Base-by-base conservation (phyloP, 1,140 invertebrate species). In the Lucilia cuprina region DNA sequence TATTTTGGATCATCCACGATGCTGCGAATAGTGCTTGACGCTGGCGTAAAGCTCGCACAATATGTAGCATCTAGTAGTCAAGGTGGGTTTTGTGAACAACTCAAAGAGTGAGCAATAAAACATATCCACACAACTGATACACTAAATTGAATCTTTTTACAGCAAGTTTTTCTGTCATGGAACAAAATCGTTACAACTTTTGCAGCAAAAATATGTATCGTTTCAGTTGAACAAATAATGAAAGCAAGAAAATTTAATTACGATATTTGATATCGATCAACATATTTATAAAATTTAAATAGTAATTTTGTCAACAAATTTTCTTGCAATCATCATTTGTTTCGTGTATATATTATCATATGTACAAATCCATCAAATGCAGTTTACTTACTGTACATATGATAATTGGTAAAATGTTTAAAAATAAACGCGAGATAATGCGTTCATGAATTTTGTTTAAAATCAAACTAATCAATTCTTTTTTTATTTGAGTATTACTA, bases 61-160 rank as follows among this genome's bases (percentile, higher is more conserved):
- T 19, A 80, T 49, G 77, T 80, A 49, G 77, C 77, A 80, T 80
- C 41, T 47, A 49, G 41, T 13, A 49, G 47, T 25, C 8, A 80
- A 80, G 77, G 77, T 80, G 77, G 77, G 77, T 80, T 78, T 17
- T 78, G 7, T 8, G 0, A 14, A 49, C 41, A 21, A 21, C 5
- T 19, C n/a, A 19, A 1, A 13, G 25, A 80, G 47, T 25, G 77
- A 80, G 34, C 77, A 10, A 12, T 21, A 41, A 21, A 49, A 25
- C 47, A 4, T 80, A 13, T 49, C 17, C 14, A 2, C n/a, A 21
- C 60, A 70, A 70, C 60, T 70, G 60, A 70, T 70, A 70, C 19
- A 21, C 21, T 70, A 8, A 21, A 80, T 50, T 80, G 41, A 49
- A 49, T 25, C 35, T 80, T 80, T 50, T 80, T 80, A 25, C 77